These are phyloP conservation scores for Aspidiotus rigidus DNA, from an alignment of 2,888 invertebrate species.

Conservation along the genomic window DNA sequence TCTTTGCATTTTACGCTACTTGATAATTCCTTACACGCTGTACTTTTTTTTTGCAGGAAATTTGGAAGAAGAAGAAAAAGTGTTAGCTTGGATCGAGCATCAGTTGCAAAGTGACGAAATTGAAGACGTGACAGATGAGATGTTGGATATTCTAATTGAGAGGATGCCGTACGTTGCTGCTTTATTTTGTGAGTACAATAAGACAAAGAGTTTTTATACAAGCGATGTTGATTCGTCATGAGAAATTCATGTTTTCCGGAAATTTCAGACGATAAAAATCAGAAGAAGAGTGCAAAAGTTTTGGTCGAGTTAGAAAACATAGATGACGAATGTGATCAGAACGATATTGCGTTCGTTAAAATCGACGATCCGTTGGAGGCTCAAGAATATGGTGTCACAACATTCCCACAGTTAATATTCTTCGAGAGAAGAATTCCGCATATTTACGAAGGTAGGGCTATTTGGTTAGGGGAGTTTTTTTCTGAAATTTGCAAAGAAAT, in stretches of 20 bases:
- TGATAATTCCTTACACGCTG: no score
- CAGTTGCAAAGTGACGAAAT: slow-evolving; percentile 82
- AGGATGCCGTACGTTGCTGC: slow-evolving; percentile 84
- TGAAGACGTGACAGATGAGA: slow-evolving; percentile 88
- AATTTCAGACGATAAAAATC: slow-evolving; percentile 71
- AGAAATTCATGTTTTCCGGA: background rate
- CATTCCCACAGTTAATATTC: slow-evolving; percentile 74
- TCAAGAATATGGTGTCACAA: slow-evolving; percentile 81
- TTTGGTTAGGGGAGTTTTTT: no score
- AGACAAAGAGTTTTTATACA: background rate
- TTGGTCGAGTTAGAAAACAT: slow-evolving; percentile 85
- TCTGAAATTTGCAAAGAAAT: background rate
- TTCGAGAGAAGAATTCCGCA: slow-evolving; percentile 46
- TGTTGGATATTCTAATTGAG: slow-evolving; percentile 79
- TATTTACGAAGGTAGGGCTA: slow-evolving; percentile 44
- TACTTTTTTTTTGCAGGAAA: slow-evolving; percentile 46
- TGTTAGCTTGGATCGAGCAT: slow-evolving; percentile 73
- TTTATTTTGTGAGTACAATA: slow-evolving; percentile 66
- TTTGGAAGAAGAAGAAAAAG: slow-evolving; percentile 79
- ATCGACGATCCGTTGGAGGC: slow-evolving; percentile 85
- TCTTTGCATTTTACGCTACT: no score
- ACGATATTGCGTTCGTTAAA: slow-evolving; percentile 84
- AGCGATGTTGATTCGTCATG: background rate
- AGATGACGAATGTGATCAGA: slow-evolving; percentile 81
- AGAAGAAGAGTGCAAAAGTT: slow-evolving; percentile 73